These are phyloP conservation scores for Salvator merianae DNA, from an alignment of 2,113 vertebrate genomes.

Conservation along the genomic window DNA sequence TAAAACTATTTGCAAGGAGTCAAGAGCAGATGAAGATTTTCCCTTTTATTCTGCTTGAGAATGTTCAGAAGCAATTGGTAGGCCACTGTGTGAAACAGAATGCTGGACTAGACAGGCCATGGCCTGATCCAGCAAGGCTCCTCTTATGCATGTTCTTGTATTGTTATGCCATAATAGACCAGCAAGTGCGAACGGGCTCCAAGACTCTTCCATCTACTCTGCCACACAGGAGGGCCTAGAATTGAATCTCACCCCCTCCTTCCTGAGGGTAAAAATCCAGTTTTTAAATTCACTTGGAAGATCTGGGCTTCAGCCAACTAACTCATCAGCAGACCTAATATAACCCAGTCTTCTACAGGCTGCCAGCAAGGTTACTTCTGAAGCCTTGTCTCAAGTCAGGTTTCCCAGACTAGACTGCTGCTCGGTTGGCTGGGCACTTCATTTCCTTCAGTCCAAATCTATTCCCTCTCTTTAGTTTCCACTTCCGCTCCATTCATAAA, in stretches of 20 bases:
- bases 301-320: slow-evolving; percentile 26
- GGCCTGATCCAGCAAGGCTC: too few relatives aligned
- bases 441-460: slow-evolving; percentile 7
- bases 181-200: too few relatives aligned
- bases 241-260: slow-evolving; percentile 3
- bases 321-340: not conserved
- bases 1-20: too few relatives aligned
- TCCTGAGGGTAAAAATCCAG: slow-evolving; percentile 10
- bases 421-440: slow-evolving; percentile 15
- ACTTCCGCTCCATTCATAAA: not conserved
- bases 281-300: slow-evolving; percentile 28
- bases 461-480: not conserved
- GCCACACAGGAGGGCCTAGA: slow-evolving; percentile 12
- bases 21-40: too few relatives aligned
- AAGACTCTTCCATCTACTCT: slow-evolving; percentile 11
- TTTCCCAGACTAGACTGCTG: not conserved
- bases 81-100: too few relatives aligned
- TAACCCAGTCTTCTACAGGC: slow-evolving; percentile 17
- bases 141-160: too few relatives aligned
- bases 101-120: too few relatives aligned
- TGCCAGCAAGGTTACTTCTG: not conserved
- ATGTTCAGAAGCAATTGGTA: too few relatives aligned
- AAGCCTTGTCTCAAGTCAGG: not conserved
- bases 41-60: too few relatives aligned
- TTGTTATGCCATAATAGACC: too few relatives aligned